phyloP scores from a whole-genome alignment of 2,888 invertebrate species.

The Allophyes oxyacanthae region DNA sequence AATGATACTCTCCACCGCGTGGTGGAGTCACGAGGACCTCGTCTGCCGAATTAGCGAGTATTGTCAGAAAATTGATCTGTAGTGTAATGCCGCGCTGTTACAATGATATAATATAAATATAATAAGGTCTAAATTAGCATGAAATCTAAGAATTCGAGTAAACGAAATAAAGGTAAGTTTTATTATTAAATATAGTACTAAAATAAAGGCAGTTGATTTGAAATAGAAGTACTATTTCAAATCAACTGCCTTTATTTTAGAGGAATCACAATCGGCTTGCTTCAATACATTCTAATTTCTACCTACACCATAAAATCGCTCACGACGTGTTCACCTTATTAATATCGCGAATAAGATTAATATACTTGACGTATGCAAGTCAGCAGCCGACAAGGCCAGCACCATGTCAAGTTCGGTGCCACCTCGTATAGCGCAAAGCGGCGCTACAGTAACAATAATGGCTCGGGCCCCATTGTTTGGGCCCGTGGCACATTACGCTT shows the following conservation, averaged over 20 bases:
- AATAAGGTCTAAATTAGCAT: not conserved
- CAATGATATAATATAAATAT: not conserved
- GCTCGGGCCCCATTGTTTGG: constrained; percentile 87
- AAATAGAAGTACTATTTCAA: no score
- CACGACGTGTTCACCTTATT: constrained; percentile 22
- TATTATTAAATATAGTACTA: no score
- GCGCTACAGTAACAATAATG: constrained; percentile 89
- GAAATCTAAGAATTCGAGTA: not conserved
- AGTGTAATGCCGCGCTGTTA: not conserved
- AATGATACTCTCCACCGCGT: constrained; percentile 68
- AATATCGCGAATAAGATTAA: constrained; percentile 28
- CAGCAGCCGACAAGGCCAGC: constrained; percentile 66
- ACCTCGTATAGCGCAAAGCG: constrained; percentile 84
- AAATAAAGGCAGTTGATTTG: no score
- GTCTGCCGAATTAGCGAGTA: constrained; percentile 54
- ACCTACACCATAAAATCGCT: not conserved
- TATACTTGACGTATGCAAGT: constrained; percentile 46
- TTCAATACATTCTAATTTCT: no score
- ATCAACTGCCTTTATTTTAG: no score
- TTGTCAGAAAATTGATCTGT: constrained; percentile 34
- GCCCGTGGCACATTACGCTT: constrained; percentile 89
- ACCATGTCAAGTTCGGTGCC: constrained; percentile 85
- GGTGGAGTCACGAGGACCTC: constrained; percentile 57
- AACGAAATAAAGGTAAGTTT: no score
- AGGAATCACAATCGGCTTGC: no score